A percentile compares a stretch with the other conserved stretches of the same genome.
These are phyloP conservation scores for Stegophylla sp. DNA, from an alignment of 2,888 invertebrate species.

Conservation along the genomic window DNA sequence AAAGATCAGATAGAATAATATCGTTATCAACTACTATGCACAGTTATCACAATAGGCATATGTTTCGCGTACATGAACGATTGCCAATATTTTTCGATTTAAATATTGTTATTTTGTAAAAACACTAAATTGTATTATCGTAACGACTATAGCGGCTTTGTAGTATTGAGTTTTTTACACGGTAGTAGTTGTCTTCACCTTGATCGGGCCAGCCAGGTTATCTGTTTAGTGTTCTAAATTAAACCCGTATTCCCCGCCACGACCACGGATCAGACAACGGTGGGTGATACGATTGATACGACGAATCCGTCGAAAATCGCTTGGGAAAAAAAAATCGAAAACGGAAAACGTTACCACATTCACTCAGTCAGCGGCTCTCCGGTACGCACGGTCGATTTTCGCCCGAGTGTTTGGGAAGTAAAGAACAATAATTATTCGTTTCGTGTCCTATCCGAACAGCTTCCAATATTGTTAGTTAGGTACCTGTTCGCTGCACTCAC, in stretches of 20 bases:
- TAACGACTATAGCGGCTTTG: background rate
- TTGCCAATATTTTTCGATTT: background rate
- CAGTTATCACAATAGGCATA: slow-evolving; percentile 5
- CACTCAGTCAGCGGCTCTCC: slow-evolving; percentile 35
- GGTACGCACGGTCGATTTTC: slow-evolving; percentile 30
- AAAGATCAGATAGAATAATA: background rate
- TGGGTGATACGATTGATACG: background rate
- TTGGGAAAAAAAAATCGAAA: slow-evolving; percentile 25
- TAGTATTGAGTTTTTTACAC: slow-evolving; percentile 1
- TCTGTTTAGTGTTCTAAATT: slow-evolving; percentile 6
- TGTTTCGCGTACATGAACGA: slow-evolving; percentile 1
- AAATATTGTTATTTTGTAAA: background rate
- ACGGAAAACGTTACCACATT: slow-evolving; percentile 42
- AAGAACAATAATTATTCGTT: no score
- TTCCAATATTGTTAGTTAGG: background rate
- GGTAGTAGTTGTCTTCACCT: slow-evolving; percentile 6
- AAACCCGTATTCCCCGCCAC: slow-evolving; percentile 1
- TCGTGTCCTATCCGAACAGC: no score
- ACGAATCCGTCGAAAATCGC: background rate
- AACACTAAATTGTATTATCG: background rate
- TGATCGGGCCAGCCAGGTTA: slow-evolving; percentile 7
- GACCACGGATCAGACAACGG: no score
- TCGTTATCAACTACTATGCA: slow-evolving; percentile 8
- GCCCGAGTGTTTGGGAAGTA: background rate
- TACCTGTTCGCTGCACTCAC: background rate